phyloP scores from a whole-genome alignment of 2,113 vertebrate genomes.

The Mus spicilegus region DNA sequence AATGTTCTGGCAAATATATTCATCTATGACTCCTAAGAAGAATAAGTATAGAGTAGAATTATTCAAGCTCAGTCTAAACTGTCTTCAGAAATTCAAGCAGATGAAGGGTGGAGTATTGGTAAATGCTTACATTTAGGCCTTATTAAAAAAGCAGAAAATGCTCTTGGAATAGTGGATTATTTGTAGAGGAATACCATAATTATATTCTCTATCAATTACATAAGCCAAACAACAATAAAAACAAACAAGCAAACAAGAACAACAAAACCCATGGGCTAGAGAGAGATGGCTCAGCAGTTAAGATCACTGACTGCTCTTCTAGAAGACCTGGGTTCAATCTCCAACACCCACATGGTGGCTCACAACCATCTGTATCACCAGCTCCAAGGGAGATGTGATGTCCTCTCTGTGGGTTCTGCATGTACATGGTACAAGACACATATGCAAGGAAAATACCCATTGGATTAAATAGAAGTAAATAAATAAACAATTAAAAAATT shows the following conservation, averaged over 20 bases:
- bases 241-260: neutral
- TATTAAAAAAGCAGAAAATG: neutral
- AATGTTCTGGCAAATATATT: neutral
- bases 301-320: neutral
- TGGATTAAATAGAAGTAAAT: neutral
- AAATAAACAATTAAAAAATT: neutral
- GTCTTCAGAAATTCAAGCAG: constrained; percentile 1
- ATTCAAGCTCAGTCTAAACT: neutral
- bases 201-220: neutral
- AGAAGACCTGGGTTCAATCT: neutral
- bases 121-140: neutral
- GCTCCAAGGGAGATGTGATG: neutral
- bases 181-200: neutral
- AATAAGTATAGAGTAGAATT: neutral
- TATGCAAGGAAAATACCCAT: neutral
- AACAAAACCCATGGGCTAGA: neutral
- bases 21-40: neutral
- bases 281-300: neutral
- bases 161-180: constrained; percentile 33
- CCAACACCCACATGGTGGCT: neutral
- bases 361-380: neutral
- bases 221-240: neutral
- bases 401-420: too few relatives aligned
- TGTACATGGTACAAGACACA: neutral
- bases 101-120: neutral